A percentile compares a stretch with the other conserved stretches of the same genome.
phyloP scores from a whole-genome alignment of 1,140 invertebrate species.

The Cyphomyrmex costatus region DNA sequence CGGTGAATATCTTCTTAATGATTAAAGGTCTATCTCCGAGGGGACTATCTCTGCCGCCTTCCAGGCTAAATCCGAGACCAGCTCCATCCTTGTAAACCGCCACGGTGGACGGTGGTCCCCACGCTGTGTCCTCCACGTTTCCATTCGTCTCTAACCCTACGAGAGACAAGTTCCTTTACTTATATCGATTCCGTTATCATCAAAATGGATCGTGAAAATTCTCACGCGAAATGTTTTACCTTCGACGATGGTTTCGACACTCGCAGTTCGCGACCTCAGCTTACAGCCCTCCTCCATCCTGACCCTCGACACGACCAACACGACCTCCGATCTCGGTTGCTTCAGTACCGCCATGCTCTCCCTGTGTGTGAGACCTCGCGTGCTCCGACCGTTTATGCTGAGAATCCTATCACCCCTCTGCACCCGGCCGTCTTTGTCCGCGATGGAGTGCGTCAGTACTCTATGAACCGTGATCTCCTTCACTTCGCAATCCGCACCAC shows the following conservation, averaged over 20 bases:
- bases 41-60: conserved; percentile 96
- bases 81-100: conserved; percentile 94
- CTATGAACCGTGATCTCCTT: conserved; percentile 97
- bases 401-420: conserved; percentile 95
- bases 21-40: conserved; percentile 94
- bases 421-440: conserved; percentile 94
- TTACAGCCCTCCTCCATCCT: conserved; percentile 78
- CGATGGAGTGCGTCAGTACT: conserved; percentile 94
- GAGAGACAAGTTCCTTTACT: background rate
- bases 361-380: conserved; percentile 93
- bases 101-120: conserved; percentile 87
- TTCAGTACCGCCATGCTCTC: conserved; percentile 95
- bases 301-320: conserved; percentile 89
- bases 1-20: conserved; percentile 97
- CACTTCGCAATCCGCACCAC: conserved; percentile 95
- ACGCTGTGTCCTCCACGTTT: conserved; percentile 76
- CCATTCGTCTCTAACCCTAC: conserved; percentile 80
- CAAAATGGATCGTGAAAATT: background rate
- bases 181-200: conserved; percentile 15
- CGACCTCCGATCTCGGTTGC: conserved; percentile 90
- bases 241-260: conserved; percentile 83
- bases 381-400: conserved; percentile 95
- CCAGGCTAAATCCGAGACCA: conserved; percentile 96
- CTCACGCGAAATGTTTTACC: conserved; percentile 66
- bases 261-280: conserved; percentile 77